Percentiles rank a stretch among this genome's conserved stretches.
phyloP scores from a whole-genome alignment of 2,113 vertebrate species.

The Sphyrna mokarran region DNA sequence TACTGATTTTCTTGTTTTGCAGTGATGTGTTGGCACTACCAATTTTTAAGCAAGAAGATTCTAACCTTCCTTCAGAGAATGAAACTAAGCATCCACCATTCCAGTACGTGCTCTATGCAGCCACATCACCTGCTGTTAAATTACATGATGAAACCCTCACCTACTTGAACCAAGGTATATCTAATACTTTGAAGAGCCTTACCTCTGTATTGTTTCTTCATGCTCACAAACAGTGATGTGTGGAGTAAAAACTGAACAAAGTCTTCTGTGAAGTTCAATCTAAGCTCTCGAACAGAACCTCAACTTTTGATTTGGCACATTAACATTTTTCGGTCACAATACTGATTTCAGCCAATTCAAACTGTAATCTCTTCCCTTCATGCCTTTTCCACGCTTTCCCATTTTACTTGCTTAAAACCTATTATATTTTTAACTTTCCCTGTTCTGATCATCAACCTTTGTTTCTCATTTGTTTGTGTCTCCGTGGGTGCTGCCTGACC shows the following conservation, averaged over 20 bases:
- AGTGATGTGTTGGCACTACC: constrained; percentile 74
- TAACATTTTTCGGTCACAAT: no score
- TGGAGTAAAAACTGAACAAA: not conserved
- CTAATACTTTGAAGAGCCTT: accelerated
- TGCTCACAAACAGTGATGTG: not conserved
- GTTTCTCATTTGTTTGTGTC: no score
- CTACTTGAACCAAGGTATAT: constrained; percentile 72
- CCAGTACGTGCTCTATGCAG: constrained; percentile 70
- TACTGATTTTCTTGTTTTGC: constrained; percentile 42
- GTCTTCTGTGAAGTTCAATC: no score
- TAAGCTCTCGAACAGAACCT: no score
- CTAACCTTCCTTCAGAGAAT: constrained; percentile 64
- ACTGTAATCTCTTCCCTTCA: no score
- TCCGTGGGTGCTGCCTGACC: no score
- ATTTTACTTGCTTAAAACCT: no score
- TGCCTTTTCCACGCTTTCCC: no score
- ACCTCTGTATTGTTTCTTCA: not conserved
- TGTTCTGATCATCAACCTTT: no score
- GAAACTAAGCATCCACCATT: constrained; percentile 70
- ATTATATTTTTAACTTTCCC: no score
- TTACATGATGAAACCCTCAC: constrained; percentile 71
- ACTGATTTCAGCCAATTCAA: no score
- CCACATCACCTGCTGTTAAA: constrained; percentile 70
- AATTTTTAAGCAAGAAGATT: constrained; percentile 76
- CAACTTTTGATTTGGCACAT: no score